Evolutionary conservation across 1,140 invertebrate species (phyloP), one percentile per base, ranked within the genome.

Genomic region (Tetramorium alpestre): DNA sequence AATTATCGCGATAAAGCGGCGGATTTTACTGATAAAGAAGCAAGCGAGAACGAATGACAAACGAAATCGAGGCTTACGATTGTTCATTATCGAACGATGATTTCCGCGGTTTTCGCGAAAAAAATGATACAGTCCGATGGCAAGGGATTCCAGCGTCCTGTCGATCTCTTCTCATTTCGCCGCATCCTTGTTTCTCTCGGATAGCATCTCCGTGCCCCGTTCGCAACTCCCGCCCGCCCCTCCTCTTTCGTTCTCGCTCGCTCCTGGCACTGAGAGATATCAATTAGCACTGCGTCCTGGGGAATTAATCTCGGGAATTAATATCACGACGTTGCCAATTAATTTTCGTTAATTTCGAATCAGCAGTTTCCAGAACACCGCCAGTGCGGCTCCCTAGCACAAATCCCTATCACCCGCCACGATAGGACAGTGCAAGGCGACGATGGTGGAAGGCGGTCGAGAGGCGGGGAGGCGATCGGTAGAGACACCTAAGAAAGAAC

Each of bases 281-380:
- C 90, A 94, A 94, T 93, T 94, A 94, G 92, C 92, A 93, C 92
- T 93, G 88, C 90, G 91, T 92, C 85, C 87, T 69, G 77, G 85
- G 88, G 91, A 93, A 94, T 94, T 94, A 94, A 94, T 94, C 93
- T 93, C 88, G 88, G 89, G 92, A 93, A 95, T 95, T 94, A 95
- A 94, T 94, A 93, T 92, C 89, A 89, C 92, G 92, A 92, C 90
- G 91, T 92, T 94, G 92, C 94, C 93, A 94, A 95, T 95, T 94
- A 94, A 94, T 95, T 94, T 94, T 93, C 93, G 93, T 94, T 94
- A 94, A 94, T 94, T 94, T 94, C 93, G 92, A 94, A 94, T 94
- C 93, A 94, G 94, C 94, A 94, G 92, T 94, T 94, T 93, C 92
- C 89, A 92, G 92, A 93, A 93, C 91, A 89, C 80, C 84, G 89